Base-by-base conservation (phyloP, 2,113 vertebrate species). In the Myotis lucifugus region DNA sequence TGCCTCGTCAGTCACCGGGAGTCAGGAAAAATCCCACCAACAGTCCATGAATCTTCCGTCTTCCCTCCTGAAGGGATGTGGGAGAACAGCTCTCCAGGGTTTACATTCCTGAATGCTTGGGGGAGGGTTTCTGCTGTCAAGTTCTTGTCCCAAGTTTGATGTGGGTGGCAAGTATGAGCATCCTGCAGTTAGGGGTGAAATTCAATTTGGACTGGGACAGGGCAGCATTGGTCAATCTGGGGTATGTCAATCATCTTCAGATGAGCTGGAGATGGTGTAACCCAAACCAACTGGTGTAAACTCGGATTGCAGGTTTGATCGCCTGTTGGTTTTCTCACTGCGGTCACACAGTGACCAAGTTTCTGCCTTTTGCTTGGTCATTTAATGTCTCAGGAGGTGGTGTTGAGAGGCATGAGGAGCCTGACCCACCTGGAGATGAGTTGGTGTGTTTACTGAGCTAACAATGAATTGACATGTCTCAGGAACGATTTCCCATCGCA, bases 11-110 rank as follows among this genome's bases (percentile, higher is more conserved):
- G 83, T 93, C 54, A 90, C 50, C 17, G 32, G 91, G n/a, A 73
- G 34, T 94, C 87, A 90, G 61, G 88, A 85, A 85, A 85, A 72
- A 85, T 85, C 67, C 72, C n/a, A 27, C n/a, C 54, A 34, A 29
- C 90, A 85, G 82, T 95, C 84, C 40, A 69, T 82, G 88, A 78
- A 94, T 90, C 79, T 66, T 83, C 8, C 7, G 17, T 87, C 81
- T 96, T 84, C 27, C 72, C 59, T 90, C 84, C 54, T 73, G 54
- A 91, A 90, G 29, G 48, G 66, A 73, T 78, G 9, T 21, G n/a
- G 56, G 23, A 76, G 72, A 85, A 15, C 2, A 54, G 6, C n/a
- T 73, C 61, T 85, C 52, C 29, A 54, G 83, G 56, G 27, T 18
- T 73, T 27, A 14, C 2, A 0, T 21, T 92, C 54, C 37, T 34